Conservation (phyloP, 37 sponge, comb jelly and placozoan species). For the Halichondria panicea region DNA sequence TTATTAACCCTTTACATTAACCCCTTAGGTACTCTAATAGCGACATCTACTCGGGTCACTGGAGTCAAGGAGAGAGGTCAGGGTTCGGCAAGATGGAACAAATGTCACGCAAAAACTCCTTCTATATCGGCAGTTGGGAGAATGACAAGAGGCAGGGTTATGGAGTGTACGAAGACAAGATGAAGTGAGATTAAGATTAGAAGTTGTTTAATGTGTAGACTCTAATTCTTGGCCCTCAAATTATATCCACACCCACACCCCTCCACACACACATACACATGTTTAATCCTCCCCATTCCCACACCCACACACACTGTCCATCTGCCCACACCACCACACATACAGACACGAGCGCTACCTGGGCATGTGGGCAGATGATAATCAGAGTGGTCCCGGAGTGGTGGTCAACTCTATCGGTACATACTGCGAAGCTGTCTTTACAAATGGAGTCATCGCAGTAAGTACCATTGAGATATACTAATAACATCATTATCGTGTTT, state of each 20-base stretch:
- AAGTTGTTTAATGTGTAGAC: no score
- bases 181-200: no score
- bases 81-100: constrained; percentile 72
- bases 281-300: no score
- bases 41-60: constrained; percentile 70
- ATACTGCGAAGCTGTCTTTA: constrained; percentile 68
- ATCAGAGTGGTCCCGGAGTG: constrained; percentile 62
- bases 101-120: constrained; percentile 41
- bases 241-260: no score
- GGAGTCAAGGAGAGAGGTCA: constrained; percentile 46
- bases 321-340: not conserved
- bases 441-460: constrained; percentile 55
- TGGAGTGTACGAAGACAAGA: constrained; percentile 77
- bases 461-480: constrained; percentile 8
- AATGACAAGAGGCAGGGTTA: constrained; percentile 69
- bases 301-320: no score
- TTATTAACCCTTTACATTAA: not conserved
- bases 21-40: constrained; percentile 65
- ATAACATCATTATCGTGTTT: not conserved
- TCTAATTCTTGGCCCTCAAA: no score
- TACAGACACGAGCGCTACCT: constrained; percentile 72
- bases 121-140: constrained; percentile 76
- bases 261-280: no score
- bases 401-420: constrained; percentile 67
- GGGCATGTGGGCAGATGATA: constrained; percentile 74